Evolutionary conservation across 37 sponge, comb jelly and placozoan genomes (phyloP).

Genomic region (Aplysina aerophoba): DNA sequence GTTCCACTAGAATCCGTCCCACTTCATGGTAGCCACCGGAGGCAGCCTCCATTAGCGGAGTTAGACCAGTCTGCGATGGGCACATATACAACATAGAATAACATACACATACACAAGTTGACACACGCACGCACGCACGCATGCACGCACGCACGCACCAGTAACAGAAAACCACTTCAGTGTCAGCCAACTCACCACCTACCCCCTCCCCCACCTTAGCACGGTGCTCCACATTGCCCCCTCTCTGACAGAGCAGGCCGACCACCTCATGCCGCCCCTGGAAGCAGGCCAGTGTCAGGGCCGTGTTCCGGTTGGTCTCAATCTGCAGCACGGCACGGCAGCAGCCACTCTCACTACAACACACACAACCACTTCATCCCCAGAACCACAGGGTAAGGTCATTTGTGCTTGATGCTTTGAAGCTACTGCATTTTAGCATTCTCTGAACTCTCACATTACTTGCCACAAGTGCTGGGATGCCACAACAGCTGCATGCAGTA

Average conservation of each 20-base stretch:
- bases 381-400: no score
- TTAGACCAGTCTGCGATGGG: constrained; percentile 82
- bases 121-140: no score
- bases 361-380: no score
- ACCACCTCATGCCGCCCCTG: constrained; percentile 95
- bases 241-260: constrained; percentile 79
- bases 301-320: constrained; percentile 95
- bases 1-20: constrained; percentile 77
- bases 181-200: background rate
- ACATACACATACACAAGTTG: no score
- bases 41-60: constrained; percentile 95
- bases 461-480: background rate
- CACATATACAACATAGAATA: no score
- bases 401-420: no score
- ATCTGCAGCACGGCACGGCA: constrained; percentile 43
- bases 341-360: no score
- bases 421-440: no score
- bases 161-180: background rate
- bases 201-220: constrained; percentile 63
- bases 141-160: constrained; percentile 9
- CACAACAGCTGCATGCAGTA: no score
- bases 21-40: constrained; percentile 93
- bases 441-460: background rate
- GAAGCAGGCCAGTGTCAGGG: constrained; percentile 95
- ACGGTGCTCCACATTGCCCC: constrained; percentile 91